Percentiles rank a stretch among this genome's conserved stretches.
These are phyloP conservation scores for Crocallis elinguaria DNA, from an alignment of 2,888 invertebrate species.

Conservation along the genomic window DNA sequence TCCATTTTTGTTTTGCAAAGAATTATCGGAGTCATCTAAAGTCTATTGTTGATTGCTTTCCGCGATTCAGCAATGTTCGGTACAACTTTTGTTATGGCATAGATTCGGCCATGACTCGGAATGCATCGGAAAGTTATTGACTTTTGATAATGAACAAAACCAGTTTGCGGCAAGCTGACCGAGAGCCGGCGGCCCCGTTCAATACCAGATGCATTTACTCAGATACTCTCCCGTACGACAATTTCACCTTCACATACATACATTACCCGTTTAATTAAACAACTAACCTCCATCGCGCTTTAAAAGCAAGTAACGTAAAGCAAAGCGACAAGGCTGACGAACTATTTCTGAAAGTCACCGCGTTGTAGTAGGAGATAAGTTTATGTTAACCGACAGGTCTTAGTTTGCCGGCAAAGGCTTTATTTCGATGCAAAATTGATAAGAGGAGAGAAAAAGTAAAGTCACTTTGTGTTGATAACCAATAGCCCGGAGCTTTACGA, in stretches of 20 bases:
- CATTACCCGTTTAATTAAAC: slow-evolving; percentile 56
- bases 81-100: slow-evolving; percentile 54
- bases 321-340: slow-evolving; percentile 34
- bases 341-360: slow-evolving; percentile 31
- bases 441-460: slow-evolving; percentile 48
- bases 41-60: slow-evolving; percentile 31
- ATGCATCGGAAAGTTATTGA: slow-evolving; percentile 84
- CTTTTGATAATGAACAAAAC: slow-evolving; percentile 83
- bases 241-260: slow-evolving; percentile 45
- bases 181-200: slow-evolving; percentile 77
- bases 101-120: slow-evolving; percentile 78
- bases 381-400: slow-evolving; percentile 65
- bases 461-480: slow-evolving; percentile 48
- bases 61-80: slow-evolving; percentile 37
- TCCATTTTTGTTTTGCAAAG: slow-evolving; percentile 45
- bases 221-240: slow-evolving; percentile 45
- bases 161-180: slow-evolving; percentile 77
- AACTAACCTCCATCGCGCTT: slow-evolving; percentile 20
- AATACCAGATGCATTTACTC: slow-evolving; percentile 68
- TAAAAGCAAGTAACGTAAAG: slow-evolving; percentile 56
- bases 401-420: slow-evolving; percentile 48
- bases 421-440: slow-evolving; percentile 49
- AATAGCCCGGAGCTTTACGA: slow-evolving; percentile 39
- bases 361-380: slow-evolving; percentile 49
- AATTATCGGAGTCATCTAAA: slow-evolving; percentile 47